phyloP scores from a whole-genome alignment of 2,797 vertebrate genomes.

The Dryobates pubescens region DNA sequence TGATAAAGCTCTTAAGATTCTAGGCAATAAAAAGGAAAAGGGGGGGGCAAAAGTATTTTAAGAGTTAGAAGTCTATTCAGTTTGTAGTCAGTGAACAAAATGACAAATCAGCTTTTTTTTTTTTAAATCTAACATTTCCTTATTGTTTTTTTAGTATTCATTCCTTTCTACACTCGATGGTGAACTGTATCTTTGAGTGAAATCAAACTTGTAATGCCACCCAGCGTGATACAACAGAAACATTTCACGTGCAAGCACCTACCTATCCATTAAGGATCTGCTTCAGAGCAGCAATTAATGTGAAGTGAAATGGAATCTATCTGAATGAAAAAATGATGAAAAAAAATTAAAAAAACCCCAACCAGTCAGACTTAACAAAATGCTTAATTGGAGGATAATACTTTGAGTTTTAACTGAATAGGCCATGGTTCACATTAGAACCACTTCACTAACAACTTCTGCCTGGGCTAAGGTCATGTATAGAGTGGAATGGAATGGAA shows the following conservation, averaged over 20 bases:
- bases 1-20: constrained; percentile 86
- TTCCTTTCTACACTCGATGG: constrained; percentile 40
- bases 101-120: constrained; percentile 71
- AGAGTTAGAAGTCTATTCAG: constrained; percentile 79
- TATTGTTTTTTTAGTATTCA: constrained; percentile 1
- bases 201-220: constrained; percentile 50
- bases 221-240: neutral
- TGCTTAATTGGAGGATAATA: neutral
- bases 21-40: constrained; percentile 80
- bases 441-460: neutral
- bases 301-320: neutral
- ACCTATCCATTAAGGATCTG: neutral
- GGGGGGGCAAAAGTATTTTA: constrained; percentile 77
- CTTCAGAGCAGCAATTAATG: neutral
- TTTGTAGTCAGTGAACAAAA: constrained; percentile 70
- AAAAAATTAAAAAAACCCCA: neutral
- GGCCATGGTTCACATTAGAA: neutral
- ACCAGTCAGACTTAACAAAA: neutral
- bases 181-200: constrained; percentile 9
- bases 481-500: too few species aligned
- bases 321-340: neutral
- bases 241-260: neutral
- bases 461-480: neutral
- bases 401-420: neutral
- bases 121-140: constrained; percentile 61